Percentiles rank a stretch among this genome's conserved stretches.
Conservation (phyloP, 1,140 invertebrate genomes). For the Bombus ignitus region DNA sequence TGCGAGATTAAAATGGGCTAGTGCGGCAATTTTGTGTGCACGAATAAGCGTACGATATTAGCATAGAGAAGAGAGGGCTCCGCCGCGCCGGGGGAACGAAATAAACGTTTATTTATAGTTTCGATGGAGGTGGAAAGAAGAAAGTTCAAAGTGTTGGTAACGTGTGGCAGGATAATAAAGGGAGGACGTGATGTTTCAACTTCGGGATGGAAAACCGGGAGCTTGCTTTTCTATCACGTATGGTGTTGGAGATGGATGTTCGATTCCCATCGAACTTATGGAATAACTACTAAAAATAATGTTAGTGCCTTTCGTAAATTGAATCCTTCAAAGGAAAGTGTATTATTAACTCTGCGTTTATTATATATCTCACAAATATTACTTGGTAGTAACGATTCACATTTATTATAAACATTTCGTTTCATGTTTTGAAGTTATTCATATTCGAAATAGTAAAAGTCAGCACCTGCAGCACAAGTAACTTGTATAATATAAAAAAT, state of each 20-base stretch:
- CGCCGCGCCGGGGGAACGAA: not conserved
- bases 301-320: not conserved
- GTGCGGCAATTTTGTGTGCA: constrained; percentile 49
- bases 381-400: not conserved
- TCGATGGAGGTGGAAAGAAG: not conserved
- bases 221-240: not conserved
- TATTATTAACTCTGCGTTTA: not conserved
- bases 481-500: not conserved
- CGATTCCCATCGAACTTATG: not conserved
- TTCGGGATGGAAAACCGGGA: not conserved
- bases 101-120: constrained; percentile 53
- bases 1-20: constrained; percentile 57
- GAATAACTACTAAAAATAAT: too few relatives aligned
- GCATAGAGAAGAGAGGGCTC: constrained; percentile 44
- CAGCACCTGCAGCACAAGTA: not conserved
- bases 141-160: constrained; percentile 1
- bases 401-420: not conserved
- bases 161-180: not conserved
- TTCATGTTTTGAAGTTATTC: too few relatives aligned
- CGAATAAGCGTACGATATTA: constrained; percentile 46
- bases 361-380: not conserved
- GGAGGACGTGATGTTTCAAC: not conserved
- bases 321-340: not conserved
- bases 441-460: too few relatives aligned
- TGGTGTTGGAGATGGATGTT: not conserved